Evolutionary conservation across 2,113 vertebrate species (phyloP), one percentile per base, ranked within the genome.

Genomic region (Chaenocephalus aceratus): DNA sequence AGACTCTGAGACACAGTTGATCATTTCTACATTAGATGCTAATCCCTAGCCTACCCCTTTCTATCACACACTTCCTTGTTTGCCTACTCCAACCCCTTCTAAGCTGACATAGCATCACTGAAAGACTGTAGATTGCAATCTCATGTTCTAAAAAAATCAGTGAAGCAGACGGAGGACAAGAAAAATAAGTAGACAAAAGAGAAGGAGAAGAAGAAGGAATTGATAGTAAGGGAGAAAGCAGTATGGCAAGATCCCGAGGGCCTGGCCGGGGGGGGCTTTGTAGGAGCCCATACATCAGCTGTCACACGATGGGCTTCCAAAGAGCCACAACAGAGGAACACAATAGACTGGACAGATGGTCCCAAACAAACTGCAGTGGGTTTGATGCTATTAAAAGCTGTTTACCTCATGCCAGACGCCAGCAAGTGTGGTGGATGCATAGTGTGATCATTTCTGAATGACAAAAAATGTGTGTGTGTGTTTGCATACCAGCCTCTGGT

Each of bases 311-410:
- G 81, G 92, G 94, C 77, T 91, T 93, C 89, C 86, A 86, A 90
- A 60, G 93, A 83, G 93, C 86, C 88, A 85, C 90, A 70, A 89
- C 89, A 61, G 88, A 79, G 21, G 77, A 94, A 95, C 93, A 96
- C 96, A 97, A 97, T 96, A 94, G 96, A 94, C 93, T 89, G 90
- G 95, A 96, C 96, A 97, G 96, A 97, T 97, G 96, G 96, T 92
- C 93, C 92, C 93, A 83, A 97, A 96, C 96, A 96, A 95, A 96
- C 93, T 82, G 63, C 60, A 75, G 71, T 14, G 49, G 94, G 89
- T 95, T 94, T 95, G 79, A 93, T 91, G 94, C 96, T 96, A 95
- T 96, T 96, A 95, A 96, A 96, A 96, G 95, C 95, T 95, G 95
- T 96, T 96, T 96, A 94, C 96, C 95, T 96, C 94, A 94, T 93